phyloP scores from a whole-genome alignment of 2,888 invertebrate species.

The Abrostola triplasia region DNA sequence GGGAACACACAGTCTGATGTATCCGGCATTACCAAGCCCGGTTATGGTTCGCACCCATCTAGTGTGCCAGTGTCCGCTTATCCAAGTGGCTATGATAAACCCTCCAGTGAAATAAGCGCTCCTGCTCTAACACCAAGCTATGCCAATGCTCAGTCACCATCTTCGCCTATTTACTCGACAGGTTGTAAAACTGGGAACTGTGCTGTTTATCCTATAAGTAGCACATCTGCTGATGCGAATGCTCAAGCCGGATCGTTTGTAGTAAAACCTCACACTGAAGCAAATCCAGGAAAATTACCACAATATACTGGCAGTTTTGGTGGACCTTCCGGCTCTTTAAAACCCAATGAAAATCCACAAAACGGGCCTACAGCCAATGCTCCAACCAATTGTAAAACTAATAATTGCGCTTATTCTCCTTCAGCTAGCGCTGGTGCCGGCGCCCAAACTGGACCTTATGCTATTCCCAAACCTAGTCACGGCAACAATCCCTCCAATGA shows the following conservation, averaged over 20 bases:
- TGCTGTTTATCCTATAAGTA: constrained; percentile 8
- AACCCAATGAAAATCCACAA: constrained; percentile 35
- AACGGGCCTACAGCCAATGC: constrained; percentile 50
- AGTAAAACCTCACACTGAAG: constrained; percentile 15
- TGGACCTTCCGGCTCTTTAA: constrained; percentile 20
- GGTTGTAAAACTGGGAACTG: constrained; percentile 24
- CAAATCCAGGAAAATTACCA: constrained; percentile 12
- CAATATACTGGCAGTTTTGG: constrained; percentile 28
- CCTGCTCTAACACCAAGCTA: constrained; percentile 22
- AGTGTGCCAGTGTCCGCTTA: constrained; percentile 25
- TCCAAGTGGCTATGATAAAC: constrained; percentile 28
- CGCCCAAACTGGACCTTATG: constrained; percentile 19
- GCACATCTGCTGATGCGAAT: constrained; percentile 5
- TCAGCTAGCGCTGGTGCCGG: constrained; percentile 15
- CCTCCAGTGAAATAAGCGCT: constrained; percentile 25
- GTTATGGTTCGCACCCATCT: constrained; percentile 16
- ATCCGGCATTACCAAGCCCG: constrained; percentile 29
- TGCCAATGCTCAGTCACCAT: constrained; percentile 18
- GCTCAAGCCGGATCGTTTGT: constrained; percentile 19
- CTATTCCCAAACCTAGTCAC: constrained; percentile 22
- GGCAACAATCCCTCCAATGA: constrained; percentile 17
- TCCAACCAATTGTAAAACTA: constrained; percentile 28
- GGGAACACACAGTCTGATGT: constrained; percentile 24
- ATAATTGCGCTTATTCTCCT: constrained; percentile 26
- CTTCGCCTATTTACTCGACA: constrained; percentile 15